Conservation (phyloP, 1,140 invertebrate species). For the Drosophila willistoni region DNA sequence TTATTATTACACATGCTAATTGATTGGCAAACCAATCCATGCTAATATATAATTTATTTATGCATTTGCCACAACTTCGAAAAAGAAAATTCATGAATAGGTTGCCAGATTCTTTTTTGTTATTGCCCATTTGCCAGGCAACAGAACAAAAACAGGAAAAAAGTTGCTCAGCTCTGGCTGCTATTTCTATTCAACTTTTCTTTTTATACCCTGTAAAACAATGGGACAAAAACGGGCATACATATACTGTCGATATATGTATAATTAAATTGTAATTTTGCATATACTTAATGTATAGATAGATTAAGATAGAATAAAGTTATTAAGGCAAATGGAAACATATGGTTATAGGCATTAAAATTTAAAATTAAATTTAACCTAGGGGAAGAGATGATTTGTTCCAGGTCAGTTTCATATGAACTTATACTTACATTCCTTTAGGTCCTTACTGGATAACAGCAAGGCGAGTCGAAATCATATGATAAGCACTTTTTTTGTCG, state of each 20-base stretch:
- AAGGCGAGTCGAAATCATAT: conserved; percentile 11
- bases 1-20: conserved; percentile 70
- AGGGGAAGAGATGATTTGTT: too few relatives aligned
- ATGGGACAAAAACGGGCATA: neutral
- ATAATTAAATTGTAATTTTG: too few relatives aligned
- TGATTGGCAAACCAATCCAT: conserved; percentile 62
- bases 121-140: conserved; percentile 42
- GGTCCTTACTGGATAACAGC: neutral
- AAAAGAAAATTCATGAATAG: conserved; percentile 4
- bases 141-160: conserved; percentile 13
- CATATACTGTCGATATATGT: too few relatives aligned
- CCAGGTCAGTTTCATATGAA: neutral
- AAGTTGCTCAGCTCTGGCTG: conserved; percentile 49
- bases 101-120: neutral
- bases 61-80: conserved; percentile 53
- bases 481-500: neutral
- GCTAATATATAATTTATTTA: conserved; percentile 70
- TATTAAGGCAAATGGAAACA: too few relatives aligned
- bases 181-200: conserved; percentile 72
- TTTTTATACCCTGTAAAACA: conserved; percentile 37
- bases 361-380: too few relatives aligned
- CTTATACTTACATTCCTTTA: neutral
- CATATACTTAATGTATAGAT: too few relatives aligned
- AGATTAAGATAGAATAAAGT: too few relatives aligned
- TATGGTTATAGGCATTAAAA: too few relatives aligned